Percentiles rank a stretch among this genome's conserved stretches.
Evolutionary conservation across 2,797 vertebrate species (phyloP).

Genomic region (Phalloptychus januarius): DNA sequence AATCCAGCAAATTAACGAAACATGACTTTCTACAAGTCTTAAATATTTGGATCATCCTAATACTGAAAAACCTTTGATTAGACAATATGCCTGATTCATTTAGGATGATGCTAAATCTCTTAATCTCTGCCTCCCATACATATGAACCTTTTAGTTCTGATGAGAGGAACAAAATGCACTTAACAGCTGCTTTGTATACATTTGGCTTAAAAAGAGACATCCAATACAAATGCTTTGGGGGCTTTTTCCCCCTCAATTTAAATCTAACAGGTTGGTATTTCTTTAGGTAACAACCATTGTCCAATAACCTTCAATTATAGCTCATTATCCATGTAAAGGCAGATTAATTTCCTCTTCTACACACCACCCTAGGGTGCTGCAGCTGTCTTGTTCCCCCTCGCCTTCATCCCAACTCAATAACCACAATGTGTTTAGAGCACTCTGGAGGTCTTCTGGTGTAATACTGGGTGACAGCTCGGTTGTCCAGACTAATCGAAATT

Average conservation of each 20-base stretch:
- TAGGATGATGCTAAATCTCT: background rate
- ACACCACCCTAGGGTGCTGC: constrained; percentile 42
- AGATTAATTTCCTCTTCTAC: constrained; percentile 23
- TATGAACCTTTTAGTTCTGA: background rate
- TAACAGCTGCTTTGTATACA: background rate
- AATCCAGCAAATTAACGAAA: background rate
- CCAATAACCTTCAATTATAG: constrained; percentile 29
- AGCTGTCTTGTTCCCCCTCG: constrained; percentile 19
- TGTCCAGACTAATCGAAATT: constrained; percentile 53
- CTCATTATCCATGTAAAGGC: constrained; percentile 32
- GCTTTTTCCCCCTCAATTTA: background rate
- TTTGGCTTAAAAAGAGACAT: background rate
- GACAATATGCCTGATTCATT: background rate
- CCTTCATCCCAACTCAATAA: constrained; percentile 51
- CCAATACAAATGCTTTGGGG: background rate
- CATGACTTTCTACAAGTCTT: background rate
- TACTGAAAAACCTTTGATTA: background rate
- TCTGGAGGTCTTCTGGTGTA: constrained; percentile 43
- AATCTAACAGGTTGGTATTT: constrained; percentile 17
- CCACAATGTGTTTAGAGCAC: constrained; percentile 46
- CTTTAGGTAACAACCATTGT: constrained; percentile 18
- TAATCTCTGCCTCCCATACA: background rate
- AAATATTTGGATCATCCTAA: background rate
- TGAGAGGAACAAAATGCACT: background rate
- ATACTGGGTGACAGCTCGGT: constrained; percentile 45